Evolutionary conservation across 2,113 vertebrate species (phyloP), one percentile per base, ranked within the genome.

Genomic region (Crotophaga sulcirostris): DNA sequence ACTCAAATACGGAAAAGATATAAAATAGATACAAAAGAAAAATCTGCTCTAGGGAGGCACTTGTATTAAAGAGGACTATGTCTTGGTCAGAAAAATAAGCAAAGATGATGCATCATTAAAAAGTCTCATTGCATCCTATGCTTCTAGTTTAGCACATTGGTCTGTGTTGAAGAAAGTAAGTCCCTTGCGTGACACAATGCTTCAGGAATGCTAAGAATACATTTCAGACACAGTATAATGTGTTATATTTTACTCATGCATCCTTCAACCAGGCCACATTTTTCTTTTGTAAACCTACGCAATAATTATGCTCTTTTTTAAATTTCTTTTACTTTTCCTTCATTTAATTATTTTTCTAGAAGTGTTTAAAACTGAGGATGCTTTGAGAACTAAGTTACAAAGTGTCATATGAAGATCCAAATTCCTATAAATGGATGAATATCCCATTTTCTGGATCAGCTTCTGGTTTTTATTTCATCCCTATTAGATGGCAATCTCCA

Each of bases 361-460:
- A 96, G 16, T 40, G 25, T 63, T 92, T 89, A 74, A 76, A 92
- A 72, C 56, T 6, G 7, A 90, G 26, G 11, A 24, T 54, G 45
- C n/a, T 74, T 72, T 19, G 36, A 93, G 42, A 83, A 63, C 33
- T 60, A 75, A 63, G 44, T 73, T 80, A 86, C 40, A 90, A 91
- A 62, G 68, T 16, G 79, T n/a, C 58, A 20, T 42, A 47, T 8
- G 7, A 93, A 90, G 55, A 42, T 33, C 52, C 18, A 51, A 49
- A 64, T 90, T 78, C 67, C 67, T 80, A 91, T 67, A 91, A 92
- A 84, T 34, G 76, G 45, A 86, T 33, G 3, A 91, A 68, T 69
- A 81, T 49, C 73, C 54, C 5, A 45, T 79, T 84, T 96, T 95
- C 87, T 88, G 79, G 58, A 79, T 83, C 62, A 95, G 59, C 40